Evolutionary conservation across 2,113 vertebrate species (phyloP).

Genomic region (Gymnorhina tibicen): DNA sequence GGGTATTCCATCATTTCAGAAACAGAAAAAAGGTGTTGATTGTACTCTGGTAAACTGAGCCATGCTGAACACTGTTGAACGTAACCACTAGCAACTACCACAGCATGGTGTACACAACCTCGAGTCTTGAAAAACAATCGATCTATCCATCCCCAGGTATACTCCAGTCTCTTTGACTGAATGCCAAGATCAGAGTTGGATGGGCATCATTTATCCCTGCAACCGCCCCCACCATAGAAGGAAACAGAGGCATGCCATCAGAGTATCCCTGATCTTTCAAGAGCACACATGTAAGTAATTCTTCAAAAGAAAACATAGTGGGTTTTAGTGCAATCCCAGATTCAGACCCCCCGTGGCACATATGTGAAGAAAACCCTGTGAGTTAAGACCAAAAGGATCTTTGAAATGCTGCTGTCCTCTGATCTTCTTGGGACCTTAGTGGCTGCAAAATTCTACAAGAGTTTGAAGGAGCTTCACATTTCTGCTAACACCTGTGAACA

Average conservation of each 20-base stretch:
- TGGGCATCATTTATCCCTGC: background rate
- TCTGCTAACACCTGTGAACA: background rate
- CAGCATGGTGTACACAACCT: background rate
- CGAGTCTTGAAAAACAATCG: accelerated
- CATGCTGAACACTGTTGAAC: background rate
- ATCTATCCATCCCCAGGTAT: background rate
- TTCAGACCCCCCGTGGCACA: background rate
- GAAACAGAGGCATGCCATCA: background rate
- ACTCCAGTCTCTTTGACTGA: background rate
- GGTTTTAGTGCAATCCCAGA: background rate
- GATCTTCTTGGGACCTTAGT: background rate
- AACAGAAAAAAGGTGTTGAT: background rate
- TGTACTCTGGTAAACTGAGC: background rate
- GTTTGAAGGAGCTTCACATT: background rate
- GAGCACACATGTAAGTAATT: background rate
- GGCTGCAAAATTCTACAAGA: background rate
- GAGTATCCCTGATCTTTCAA: background rate
- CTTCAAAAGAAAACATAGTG: background rate
- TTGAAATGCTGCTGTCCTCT: background rate
- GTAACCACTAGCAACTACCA: background rate
- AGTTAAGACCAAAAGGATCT: background rate
- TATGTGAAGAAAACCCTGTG: background rate
- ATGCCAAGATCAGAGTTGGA: background rate
- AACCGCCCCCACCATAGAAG: background rate
- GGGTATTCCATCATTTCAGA: background rate